Evolutionary conservation across 53 echinoderm and acorn worm genomes (phyloP), one percentile per base, ranked within the genome.

Genomic region (Holothuria leucospilota): DNA sequence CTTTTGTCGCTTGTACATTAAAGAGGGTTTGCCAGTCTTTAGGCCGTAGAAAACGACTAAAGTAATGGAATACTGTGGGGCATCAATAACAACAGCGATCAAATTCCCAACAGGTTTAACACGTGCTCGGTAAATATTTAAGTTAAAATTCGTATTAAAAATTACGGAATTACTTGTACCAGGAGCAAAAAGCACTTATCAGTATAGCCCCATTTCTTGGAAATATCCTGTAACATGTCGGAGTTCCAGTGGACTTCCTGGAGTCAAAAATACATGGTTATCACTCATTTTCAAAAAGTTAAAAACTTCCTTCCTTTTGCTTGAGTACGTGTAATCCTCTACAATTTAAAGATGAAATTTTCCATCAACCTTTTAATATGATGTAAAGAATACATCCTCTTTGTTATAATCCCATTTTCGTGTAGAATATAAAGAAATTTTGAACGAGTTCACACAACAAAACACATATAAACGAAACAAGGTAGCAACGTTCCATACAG

Each of bases 301-400:
- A 25, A 70, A 70, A 70, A 70, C 71, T 11, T 70, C 71, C 27
- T 34, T 70, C 71, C 71, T 70, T 29, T 70, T 70, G 10, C 71
- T 71, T 28, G 71, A n/a, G 71, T 27, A 26, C 40, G 29, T 71
- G 71, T 71, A 71, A 30, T 71, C 71, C 71, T 71, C 71, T 71
- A 71, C 71, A 71, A 18, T 71, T 71, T 30, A 71, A 29, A 71
- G 71, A 71, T 71, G 71, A 28, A 71, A 71, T 71, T 26, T 27
- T 30, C 28, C 71, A 14, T 30, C 29, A 29, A 18, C 29, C 71
- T 26, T 71, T 71, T 42, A 42, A 42, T 42, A 9, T 42, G 9
- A 42, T 42, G 42, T 9, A 42, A 6, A 42, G 5, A 42, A 42
- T 5, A 42, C 42, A 42, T 42, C 42, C 42, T 6, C 9, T 42